These are phyloP conservation scores for Lepidocyrtinus sp. DNA, from an alignment of 2,888 invertebrate genomes.

Conservation along the genomic window DNA sequence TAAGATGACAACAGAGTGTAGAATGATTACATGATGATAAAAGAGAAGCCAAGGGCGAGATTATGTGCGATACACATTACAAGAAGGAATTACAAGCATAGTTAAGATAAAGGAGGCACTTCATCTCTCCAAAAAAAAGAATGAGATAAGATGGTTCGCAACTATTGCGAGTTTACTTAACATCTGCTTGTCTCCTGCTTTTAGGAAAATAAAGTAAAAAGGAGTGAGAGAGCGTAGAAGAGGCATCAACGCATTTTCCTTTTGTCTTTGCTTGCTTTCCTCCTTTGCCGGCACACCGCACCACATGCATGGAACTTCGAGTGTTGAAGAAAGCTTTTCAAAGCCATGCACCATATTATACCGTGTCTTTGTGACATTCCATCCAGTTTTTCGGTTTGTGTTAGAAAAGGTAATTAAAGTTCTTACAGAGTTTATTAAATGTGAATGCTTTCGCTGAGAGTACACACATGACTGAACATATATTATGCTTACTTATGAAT, in stretches of 20 bases:
- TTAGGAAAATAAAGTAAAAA: not conserved
- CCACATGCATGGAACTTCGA: constrained; percentile 29
- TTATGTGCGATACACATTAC: constrained; percentile 10
- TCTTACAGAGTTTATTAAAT: constrained; percentile 6
- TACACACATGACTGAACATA: too few species aligned
- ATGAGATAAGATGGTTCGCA: not conserved
- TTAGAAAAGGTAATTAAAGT: constrained; percentile 56
- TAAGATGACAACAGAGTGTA: constrained; percentile 27
- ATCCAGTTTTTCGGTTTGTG: constrained; percentile 35
- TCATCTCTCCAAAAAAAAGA: not conserved
- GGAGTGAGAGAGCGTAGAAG: not conserved
- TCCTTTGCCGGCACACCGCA: constrained; percentile 29
- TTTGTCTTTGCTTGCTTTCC: constrained; percentile 52
- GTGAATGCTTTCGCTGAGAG: too few species aligned
- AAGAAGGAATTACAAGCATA: not conserved
- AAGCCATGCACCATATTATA: constrained; percentile 48
- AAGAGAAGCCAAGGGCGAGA: constrained; percentile 47
- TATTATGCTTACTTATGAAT: too few species aligned
- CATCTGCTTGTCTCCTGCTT: constrained; percentile 30
- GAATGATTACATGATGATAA: constrained; percentile 19
- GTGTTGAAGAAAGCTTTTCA: constrained; percentile 21
- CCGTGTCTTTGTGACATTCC: constrained; percentile 54
- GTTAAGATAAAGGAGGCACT: not conserved
- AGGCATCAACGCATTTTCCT: constrained; percentile 17
- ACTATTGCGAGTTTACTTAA: constrained; percentile 32